phyloP scores from a whole-genome alignment of 2,113 vertebrate species.

The Lamprotornis superbus region DNA sequence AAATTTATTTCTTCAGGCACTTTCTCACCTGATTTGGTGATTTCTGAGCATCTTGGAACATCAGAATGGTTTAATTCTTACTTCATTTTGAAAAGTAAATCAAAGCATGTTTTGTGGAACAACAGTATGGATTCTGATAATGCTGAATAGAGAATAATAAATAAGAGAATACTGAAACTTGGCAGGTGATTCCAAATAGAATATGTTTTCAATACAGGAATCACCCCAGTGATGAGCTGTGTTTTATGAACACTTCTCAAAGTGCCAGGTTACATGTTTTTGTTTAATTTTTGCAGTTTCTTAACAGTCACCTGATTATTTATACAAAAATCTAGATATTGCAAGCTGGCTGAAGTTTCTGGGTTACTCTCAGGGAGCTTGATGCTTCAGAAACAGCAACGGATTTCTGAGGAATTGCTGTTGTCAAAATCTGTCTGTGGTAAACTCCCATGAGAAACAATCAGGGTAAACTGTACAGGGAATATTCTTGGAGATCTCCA shows the following conservation, averaged over 20 bases:
- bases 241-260: not conserved
- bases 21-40: not conserved
- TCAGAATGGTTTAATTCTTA: not conserved
- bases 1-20: not conserved
- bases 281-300: not conserved
- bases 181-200: not conserved
- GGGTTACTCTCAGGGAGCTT: not conserved
- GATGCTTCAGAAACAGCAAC: not conserved
- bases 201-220: not conserved
- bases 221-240: accelerated
- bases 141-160: not conserved
- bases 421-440: not conserved
- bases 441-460: not conserved
- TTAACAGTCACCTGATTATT: not conserved
- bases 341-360: not conserved
- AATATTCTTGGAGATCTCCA: not conserved
- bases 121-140: not conserved
- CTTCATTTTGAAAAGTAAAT: not conserved
- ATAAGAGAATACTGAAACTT: not conserved
- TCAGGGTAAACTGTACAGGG: not conserved
- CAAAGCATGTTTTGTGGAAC: not conserved
- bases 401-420: not conserved
- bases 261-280: not conserved
- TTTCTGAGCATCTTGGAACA: not conserved
- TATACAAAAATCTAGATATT: not conserved